Evolutionary conservation across 92 coral and sea anemone genomes (phyloP).

Genomic region (Umimayanthus kanabou): DNA sequence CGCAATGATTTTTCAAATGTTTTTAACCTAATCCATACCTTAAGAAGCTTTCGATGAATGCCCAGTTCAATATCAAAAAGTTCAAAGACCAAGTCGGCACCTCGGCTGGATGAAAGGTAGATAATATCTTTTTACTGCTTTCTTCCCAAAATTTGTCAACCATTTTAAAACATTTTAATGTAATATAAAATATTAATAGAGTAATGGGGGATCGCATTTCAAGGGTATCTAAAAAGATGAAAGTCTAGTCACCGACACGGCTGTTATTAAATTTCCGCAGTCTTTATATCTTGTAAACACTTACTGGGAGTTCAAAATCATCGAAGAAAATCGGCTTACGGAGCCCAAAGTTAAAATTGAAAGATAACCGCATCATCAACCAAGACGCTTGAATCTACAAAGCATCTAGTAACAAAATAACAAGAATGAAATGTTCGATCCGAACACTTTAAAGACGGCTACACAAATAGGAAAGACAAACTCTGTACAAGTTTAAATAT

Average conservation of each 20-base stretch:
- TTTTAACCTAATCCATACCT: no score
- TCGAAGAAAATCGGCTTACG: neutral
- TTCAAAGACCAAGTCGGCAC: neutral
- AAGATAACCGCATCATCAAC: no score
- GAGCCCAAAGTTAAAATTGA: no score
- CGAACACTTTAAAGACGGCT: no score
- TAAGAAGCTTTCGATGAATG: neutral
- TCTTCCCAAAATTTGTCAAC: neutral
- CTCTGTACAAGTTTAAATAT: no score
- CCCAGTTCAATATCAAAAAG: neutral
- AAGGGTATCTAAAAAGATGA: neutral
- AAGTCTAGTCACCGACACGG: neutral
- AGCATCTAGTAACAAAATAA: no score
- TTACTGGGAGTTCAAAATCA: neutral
- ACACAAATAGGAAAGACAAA: no score
- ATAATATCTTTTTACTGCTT: no score
- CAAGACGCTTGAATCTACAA: no score
- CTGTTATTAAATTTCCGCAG: neutral
- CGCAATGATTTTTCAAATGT: neutral
- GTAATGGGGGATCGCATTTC: neutral
- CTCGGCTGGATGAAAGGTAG: neutral
- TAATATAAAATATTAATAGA: no score
- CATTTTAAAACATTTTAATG: no score
- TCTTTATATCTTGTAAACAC: neutral
- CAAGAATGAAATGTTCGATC: no score